Base-by-base conservation (phyloP, 2,113 vertebrate species). In the Mirounga angustirostris region DNA sequence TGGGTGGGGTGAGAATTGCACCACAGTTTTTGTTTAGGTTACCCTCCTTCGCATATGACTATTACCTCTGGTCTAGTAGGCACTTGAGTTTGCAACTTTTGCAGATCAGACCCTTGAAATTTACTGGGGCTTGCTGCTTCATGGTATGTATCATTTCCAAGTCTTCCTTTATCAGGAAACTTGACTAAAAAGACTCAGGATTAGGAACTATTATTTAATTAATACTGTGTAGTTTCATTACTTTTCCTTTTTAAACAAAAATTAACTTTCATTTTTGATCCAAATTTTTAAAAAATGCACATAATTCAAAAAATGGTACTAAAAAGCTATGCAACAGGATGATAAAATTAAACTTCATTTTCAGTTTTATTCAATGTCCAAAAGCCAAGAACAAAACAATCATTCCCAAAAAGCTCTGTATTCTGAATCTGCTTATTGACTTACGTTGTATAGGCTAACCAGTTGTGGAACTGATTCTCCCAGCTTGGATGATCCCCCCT, bases 111-210 rank as follows among this genome's bases (percentile, higher is more conserved):
- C 4, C 21, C 40, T 79, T 79, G 59, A 52, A 28, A 67, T 13
- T 74, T 56, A 67, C 36, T 91, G 36, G 92, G 67, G 21, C 40
- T 82, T 88, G 8, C 4, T 83, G 52, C 9, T 76, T 67, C 59
- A 9, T 61, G 24, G 43, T 5, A 26, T 54, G 0, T n/a, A 50
- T 76, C 28, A 78, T 78, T 61, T 85, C 4, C 22, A 78, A 83
- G 33, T 92, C 28, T 92, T 89, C n/a, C 19, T 87, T 95, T 80
- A 79, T 22, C 26, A 89, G 19, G 28, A 84, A 92, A 79, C 16
- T 74, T 71, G 28, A 92, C 67, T n/a, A 71, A 80, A 69, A 71
- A 50, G 6, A 80, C 0, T 91, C 33, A 43, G n/a, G 19, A 18
- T 73, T 46, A 59, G 4, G 36, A 82, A 33, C 10, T 58, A 79